Evolutionary conservation across 2,888 invertebrate species (phyloP).

Genomic region (Patella ulyssiponensis): DNA sequence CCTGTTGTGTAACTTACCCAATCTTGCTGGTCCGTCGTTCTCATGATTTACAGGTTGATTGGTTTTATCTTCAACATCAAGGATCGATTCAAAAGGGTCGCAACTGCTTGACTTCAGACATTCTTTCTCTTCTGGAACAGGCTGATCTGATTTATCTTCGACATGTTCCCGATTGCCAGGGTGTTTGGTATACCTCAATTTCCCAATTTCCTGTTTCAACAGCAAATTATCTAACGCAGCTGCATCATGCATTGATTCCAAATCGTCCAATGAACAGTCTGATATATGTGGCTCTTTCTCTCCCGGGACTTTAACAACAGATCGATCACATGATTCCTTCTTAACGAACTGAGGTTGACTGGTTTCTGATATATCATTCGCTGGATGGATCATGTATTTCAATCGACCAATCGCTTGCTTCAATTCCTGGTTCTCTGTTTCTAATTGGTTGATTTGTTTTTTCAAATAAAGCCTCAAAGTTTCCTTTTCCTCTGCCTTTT

Average conservation of each 20-base stretch:
- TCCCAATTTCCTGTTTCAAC: constrained; percentile 21
- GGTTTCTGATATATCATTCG: neutral
- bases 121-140: too few species aligned
- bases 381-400: constrained; percentile 1
- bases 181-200: constrained; percentile 14
- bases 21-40: too few species aligned
- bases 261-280: neutral
- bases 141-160: too few species aligned
- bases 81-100: too few species aligned
- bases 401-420: constrained; percentile 15
- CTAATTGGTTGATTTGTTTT: constrained; percentile 19
- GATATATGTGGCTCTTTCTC: neutral
- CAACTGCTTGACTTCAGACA: too few species aligned
- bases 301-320: neutral
- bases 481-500: neutral
- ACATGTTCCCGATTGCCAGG: neutral
- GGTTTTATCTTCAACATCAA: too few species aligned
- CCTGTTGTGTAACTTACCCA: too few species aligned
- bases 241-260: neutral
- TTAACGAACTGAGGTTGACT: neutral
- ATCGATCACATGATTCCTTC: constrained; percentile 10
- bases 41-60: too few species aligned
- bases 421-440: constrained; percentile 20
- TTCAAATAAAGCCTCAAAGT: neutral
- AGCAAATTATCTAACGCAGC: neutral